Evolutionary conservation across 2,888 invertebrate species (phyloP), one percentile per base, ranked within the genome.

Genomic region (Drosophila maculinotata): DNA sequence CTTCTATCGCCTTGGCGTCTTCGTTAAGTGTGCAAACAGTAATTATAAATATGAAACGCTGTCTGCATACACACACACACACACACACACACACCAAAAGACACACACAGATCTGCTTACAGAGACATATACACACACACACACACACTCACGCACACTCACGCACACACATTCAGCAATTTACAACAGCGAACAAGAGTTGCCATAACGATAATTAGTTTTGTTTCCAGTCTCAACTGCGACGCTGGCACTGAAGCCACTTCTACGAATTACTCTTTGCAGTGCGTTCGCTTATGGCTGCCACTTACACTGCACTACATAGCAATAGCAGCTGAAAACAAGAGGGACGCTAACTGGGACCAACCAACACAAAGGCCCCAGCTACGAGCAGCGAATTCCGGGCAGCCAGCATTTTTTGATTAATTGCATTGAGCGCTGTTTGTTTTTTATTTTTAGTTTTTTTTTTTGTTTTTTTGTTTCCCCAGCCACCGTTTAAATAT

Each of bases 21-120:
- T 84, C 53, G 71, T 79, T 71, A 79, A 79, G 79, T 81, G 85
- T 79, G 79, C 76, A 84, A 81, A 84, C 82, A 84, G 79, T 79
- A 79, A 79, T 79, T 84, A 84, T 74, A 80, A 80, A 73, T 79
- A 80, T 80, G 79, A 41, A 45, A 57, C 52, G 56, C 38, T 57
- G 57, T 58, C 49, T 59, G 45, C 51, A 51, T 28, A 14, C n/a
- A 26, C 30, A 41, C 33, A 28, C 26, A n/a, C 23, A 15, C 17
- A 17, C 5, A 35, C 10, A 38, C 20, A 51, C 12, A 35, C 20
- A 39, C 20, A 20, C 20, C 20, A n/a, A n/a, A n/a, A n/a, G n/a
- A 51, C 12, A 35, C 20, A 39, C 20, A 20, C 20, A 2, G 20
- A 39, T 36, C 17, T 36, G 15, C 35, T 17, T 3, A 23, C 14